Percentiles rank a stretch among this genome's conserved stretches.
Conservation (phyloP, 2,888 invertebrate genomes). For the Tipula confusa region DNA sequence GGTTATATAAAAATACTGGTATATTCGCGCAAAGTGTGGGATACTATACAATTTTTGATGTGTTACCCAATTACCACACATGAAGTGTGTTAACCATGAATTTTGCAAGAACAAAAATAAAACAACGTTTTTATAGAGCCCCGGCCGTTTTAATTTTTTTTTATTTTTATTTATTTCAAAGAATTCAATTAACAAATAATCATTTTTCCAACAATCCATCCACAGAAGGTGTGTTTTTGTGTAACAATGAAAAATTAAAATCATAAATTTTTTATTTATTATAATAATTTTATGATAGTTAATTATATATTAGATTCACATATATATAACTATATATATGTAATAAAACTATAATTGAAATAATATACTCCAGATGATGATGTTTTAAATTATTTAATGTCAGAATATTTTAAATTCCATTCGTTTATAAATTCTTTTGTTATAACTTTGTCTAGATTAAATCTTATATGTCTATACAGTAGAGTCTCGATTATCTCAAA, state of each 20-base stretch:
- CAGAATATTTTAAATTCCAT: neutral
- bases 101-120: too few species aligned
- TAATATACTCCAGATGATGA: neutral
- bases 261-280: neutral
- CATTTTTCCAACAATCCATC: neutral
- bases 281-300: neutral
- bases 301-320: neutral
- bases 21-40: neutral
- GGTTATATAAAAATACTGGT: neutral
- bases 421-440: neutral
- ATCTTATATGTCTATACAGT: too few species aligned
- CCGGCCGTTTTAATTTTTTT: neutral
- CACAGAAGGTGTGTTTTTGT: neutral
- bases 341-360: neutral
- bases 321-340: neutral
- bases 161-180: too few species aligned
- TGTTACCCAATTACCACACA: neutral
- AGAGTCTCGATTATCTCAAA: too few species aligned
- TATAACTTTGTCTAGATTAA: neutral
- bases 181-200: conserved; percentile 16
- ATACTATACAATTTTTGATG: neutral
- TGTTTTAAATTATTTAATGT: neutral
- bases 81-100: neutral
- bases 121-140: neutral
- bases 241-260: conserved; percentile 13